Conservation (phyloP, 1,140 invertebrate genomes). For the Penaeus japonicus region DNA sequence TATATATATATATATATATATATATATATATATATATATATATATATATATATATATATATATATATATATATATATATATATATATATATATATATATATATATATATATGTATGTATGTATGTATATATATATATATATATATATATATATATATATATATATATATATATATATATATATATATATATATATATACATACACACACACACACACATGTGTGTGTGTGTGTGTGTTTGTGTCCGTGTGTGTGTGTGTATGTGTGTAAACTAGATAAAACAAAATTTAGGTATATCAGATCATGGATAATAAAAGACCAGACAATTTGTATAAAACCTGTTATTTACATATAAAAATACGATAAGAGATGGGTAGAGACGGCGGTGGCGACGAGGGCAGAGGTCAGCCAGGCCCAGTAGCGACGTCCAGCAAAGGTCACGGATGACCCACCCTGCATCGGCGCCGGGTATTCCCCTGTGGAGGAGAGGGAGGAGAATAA, state of each 20-base stretch:
- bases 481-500: not conserved
- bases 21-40: not conserved
- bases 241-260: not conserved
- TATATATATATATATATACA: constrained; percentile 1
- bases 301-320: not conserved
- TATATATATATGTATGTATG: not conserved
- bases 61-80: not conserved
- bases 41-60: not conserved
- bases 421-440: constrained; percentile 51
- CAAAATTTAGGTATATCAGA: not conserved
- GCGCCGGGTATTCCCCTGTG: constrained; percentile 56
- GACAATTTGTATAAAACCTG: constrained; percentile 21
- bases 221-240: not conserved
- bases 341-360: constrained; percentile 60
- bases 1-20: constrained; percentile 6
- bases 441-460: constrained; percentile 57
- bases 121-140: not conserved
- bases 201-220: not conserved
- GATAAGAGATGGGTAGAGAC: constrained; percentile 45
- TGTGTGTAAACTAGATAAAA: not conserved
- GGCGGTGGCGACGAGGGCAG: constrained; percentile 25
- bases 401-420: constrained; percentile 33
- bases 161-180: not conserved
- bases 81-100: not conserved
- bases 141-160: not conserved